A percentile compares a stretch with the other conserved stretches of the same genome.
phyloP scores from a whole-genome alignment of 1,140 invertebrate species.

The Globodera rostochiensis region DNA sequence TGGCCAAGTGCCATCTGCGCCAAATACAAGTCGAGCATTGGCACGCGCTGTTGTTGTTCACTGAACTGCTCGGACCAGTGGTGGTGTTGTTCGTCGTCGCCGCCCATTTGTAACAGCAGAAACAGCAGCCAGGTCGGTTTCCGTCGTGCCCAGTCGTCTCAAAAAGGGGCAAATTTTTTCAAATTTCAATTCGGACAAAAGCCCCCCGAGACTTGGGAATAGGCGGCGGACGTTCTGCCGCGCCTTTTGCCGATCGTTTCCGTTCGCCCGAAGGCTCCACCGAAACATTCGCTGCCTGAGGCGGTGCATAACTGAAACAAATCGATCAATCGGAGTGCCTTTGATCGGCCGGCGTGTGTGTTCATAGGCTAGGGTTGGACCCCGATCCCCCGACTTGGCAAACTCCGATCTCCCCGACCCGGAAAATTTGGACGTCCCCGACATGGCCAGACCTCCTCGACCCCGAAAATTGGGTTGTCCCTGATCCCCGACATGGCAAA shows the following conservation, averaged over 20 bases:
- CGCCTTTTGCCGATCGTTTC: conserved; percentile 17
- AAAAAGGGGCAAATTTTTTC: background rate
- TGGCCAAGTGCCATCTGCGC: conserved; percentile 39
- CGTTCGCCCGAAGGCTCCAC: background rate
- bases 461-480: too few relatives aligned
- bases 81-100: conserved; percentile 23
- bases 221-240: conserved; percentile 12
- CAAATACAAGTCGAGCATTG: conserved; percentile 46
- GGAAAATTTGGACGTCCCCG: too few relatives aligned
- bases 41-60: conserved; percentile 5
- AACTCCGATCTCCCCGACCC: too few relatives aligned
- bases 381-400: too few relatives aligned
- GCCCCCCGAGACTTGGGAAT: background rate
- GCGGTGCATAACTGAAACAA: conserved; percentile 16
- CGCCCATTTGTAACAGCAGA: conserved; percentile 48
- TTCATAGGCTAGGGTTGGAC: too few relatives aligned
- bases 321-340: background rate
- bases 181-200: background rate
- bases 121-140: conserved; percentile 49
- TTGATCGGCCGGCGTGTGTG: background rate
- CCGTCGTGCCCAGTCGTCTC: conserved; percentile 42
- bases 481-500: too few relatives aligned
- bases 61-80: background rate
- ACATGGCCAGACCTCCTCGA: too few relatives aligned
- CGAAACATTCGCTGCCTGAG: conserved; percentile 10